Percentiles rank a stretch among this genome's conserved stretches.
phyloP scores from a whole-genome alignment of 2,888 invertebrate species.

The Acanthoscelides obtectus region DNA sequence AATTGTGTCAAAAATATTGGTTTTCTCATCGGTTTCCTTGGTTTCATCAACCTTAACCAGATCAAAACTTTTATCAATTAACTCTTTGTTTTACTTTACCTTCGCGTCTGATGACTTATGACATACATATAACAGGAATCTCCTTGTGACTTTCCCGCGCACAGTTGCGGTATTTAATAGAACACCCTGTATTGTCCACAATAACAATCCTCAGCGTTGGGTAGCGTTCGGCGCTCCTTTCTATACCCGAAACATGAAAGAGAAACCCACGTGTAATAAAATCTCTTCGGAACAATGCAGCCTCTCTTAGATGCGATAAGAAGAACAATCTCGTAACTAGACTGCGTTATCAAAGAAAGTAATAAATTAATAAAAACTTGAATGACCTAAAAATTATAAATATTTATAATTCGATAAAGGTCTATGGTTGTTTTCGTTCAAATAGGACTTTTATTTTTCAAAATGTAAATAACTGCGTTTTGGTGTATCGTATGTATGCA shows the following conservation, averaged over 20 bases:
- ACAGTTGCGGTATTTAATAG: too few species aligned
- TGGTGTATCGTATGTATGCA: not conserved
- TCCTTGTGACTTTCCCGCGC: too few species aligned
- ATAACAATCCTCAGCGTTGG: too few species aligned
- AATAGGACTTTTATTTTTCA: not conserved
- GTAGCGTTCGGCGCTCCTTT: not conserved
- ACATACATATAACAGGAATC: too few species aligned
- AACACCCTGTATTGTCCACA: too few species aligned
- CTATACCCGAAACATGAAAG: not conserved
- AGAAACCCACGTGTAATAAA: not conserved
- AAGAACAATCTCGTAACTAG: not conserved
- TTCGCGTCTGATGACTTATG: too few species aligned
- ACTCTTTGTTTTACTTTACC: too few species aligned
- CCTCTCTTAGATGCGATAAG: not conserved
- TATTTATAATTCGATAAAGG: constrained; percentile 31
- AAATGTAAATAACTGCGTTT: not conserved
- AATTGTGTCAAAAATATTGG: too few species aligned
- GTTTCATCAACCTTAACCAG: too few species aligned
- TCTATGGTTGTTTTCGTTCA: constrained; percentile 8
- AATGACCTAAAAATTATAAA: constrained; percentile 22
- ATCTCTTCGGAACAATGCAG: not conserved
- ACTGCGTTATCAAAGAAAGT: constrained; percentile 2
- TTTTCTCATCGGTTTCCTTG: too few species aligned
- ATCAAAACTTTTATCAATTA: too few species aligned
- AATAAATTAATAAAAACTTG: constrained; percentile 32